Evolutionary conservation across 2,797 vertebrate genomes (phyloP).

Genomic region (Enteromius thamalakanensis): DNA sequence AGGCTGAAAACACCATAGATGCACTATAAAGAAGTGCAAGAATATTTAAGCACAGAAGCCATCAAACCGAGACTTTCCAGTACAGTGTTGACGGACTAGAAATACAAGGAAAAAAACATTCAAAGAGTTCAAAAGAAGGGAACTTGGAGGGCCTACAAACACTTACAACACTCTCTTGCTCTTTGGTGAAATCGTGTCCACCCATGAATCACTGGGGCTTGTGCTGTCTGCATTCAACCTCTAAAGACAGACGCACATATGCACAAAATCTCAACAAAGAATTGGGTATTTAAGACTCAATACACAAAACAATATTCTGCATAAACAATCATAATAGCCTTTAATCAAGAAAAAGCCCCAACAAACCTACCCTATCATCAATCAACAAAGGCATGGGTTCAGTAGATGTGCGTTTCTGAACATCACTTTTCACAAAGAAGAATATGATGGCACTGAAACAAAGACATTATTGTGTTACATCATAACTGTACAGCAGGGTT

Average conservation of each 20-base stretch:
- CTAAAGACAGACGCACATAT: constrained; percentile 51
- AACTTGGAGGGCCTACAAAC: not conserved
- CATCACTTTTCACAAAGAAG: constrained; percentile 87
- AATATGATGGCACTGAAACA: constrained; percentile 83
- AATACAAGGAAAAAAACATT: not conserved
- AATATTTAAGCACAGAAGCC: not conserved
- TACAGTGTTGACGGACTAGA: not conserved
- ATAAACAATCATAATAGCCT: not conserved
- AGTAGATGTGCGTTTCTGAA: constrained; percentile 65
- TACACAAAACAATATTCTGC: no score
- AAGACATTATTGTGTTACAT: not conserved
- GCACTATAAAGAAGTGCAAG: not conserved
- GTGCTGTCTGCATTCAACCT: constrained; percentile 69
- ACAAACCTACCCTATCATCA: constrained; percentile 74
- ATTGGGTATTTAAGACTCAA: not conserved
- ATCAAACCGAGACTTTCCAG: not conserved
- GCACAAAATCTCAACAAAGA: not conserved
- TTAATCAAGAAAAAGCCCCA: not conserved
- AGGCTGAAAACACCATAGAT: not conserved
- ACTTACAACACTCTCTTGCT: constrained; percentile 82
- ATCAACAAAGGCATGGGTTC: constrained; percentile 77
- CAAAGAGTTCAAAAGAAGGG: not conserved
- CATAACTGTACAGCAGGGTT: not conserved
- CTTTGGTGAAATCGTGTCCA: constrained; percentile 76
- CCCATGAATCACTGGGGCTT: constrained; percentile 77